Base-by-base conservation (phyloP, 2,888 invertebrate species). In the Pollenia amentaria region DNA sequence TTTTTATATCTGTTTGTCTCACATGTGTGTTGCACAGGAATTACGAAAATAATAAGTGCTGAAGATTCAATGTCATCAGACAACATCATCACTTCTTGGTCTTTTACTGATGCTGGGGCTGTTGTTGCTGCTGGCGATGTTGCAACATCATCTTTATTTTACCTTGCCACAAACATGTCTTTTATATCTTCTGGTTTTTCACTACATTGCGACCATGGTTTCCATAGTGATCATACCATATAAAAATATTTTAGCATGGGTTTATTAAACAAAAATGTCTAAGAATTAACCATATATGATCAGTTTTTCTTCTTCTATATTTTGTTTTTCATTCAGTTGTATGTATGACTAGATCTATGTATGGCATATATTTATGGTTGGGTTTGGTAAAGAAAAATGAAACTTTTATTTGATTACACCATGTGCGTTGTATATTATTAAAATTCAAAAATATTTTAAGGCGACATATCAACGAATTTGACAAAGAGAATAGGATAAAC, bases 191-290 rank as follows among this genome's bases (percentile, higher is more conserved):
- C 11, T 84, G 51, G 51, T 51, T 73, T 42, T 51, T 73, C 46
- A 77, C 65, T 21, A 75, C 77, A 87, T 87, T 69, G 80, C 69
- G 77, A 55, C 84, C 84, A 77, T 81, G 72, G 73, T 69, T 81
- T 80, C 78, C 84, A 84, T 87, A 81, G 64, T 69, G 77, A 87
- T 81, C 84, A 87, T 87, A 38, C 87, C 87, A 73, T 84, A 77
- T 80, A 77, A 80, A 84, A 70, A 85, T 67, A 73, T 82, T 84
- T 84, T 84, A 81, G 72, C 84, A 84, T 84, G 84, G 84, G 86
- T 87, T 87, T 83, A 87, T 83, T 87, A 83, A 80, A 87, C 65
- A 80, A 80, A 87, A 80, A 87, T 84, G 80, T 84, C 67, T 51
- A 67, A 76, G 87, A 77, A 77, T 87, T 87, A 87, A 72, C 87